Conservation (phyloP, 53 echinoderm and acorn worm genomes). For the Henricia sp. region DNA sequence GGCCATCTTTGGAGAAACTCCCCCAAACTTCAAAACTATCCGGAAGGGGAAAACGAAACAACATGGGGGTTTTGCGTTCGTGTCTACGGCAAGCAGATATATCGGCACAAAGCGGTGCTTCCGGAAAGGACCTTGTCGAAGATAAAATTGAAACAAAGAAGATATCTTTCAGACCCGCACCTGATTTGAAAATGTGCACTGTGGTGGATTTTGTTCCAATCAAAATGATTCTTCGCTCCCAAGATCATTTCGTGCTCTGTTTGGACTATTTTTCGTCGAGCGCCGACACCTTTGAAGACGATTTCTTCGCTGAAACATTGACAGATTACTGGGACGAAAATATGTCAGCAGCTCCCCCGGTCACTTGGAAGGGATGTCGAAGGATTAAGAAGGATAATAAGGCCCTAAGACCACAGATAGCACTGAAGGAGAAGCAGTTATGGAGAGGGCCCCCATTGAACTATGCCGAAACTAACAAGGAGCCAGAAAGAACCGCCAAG, state of each 20-base stretch:
- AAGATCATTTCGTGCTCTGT: neutral
- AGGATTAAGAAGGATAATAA: constrained; percentile 11
- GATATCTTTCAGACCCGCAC: constrained; percentile 14
- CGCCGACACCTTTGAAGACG: neutral
- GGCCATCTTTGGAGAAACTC: neutral
- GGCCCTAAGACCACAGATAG: constrained; percentile 12
- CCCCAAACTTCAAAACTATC: too few relatives aligned
- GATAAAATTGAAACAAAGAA: neutral
- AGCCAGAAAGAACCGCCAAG: neutral
- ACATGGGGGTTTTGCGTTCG: neutral
- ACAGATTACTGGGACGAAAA: constrained; percentile 20
- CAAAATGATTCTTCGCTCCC: neutral
- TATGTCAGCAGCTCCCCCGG: neutral
- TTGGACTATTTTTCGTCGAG: neutral
- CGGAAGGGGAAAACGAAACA: neutral
- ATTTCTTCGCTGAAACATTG: constrained; percentile 29
- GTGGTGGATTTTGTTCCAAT: neutral
- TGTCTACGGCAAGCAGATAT: neutral
- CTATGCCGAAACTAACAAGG: neutral
- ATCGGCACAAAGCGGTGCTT: neutral
- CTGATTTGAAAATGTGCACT: constrained; percentile 16
- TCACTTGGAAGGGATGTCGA: neutral
- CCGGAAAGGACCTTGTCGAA: neutral
- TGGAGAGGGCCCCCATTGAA: constrained; percentile 22
- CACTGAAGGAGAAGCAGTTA: constrained; percentile 47